Conservation (phyloP, 2,888 invertebrate species). For the Silvanus unidentatus region DNA sequence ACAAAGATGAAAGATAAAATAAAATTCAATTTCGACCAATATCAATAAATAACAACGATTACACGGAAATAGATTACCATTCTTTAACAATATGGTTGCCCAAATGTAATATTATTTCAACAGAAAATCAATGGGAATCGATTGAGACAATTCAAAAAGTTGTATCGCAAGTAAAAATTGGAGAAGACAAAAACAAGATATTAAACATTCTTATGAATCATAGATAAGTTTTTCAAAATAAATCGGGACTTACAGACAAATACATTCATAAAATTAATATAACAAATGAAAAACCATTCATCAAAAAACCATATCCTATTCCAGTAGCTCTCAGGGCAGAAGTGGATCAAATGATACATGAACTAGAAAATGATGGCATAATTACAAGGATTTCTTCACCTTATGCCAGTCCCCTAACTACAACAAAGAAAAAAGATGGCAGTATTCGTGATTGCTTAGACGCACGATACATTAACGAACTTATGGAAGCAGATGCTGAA, state of each 20-base stretch:
- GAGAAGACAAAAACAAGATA: neutral
- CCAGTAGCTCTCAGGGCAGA: neutral
- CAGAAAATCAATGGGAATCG: too few species aligned
- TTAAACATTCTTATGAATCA: neutral
- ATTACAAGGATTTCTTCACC: neutral
- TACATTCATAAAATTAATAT: neutral
- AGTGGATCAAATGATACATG: neutral
- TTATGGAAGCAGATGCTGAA: constrained; percentile 1
- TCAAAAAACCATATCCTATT: neutral
- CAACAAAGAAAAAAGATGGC: neutral
- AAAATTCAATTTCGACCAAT: too few species aligned
- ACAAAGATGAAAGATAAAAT: too few species aligned
- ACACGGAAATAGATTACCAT: too few species aligned
- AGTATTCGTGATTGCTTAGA: neutral
- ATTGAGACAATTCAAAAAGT: too few species aligned
- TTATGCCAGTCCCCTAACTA: neutral
- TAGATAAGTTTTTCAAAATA: neutral
- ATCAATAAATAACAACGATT: too few species aligned
- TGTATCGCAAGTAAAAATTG: neutral
- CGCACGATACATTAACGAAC: constrained; percentile 7
- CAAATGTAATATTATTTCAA: too few species aligned
- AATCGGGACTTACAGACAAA: neutral
- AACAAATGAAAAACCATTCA: neutral
- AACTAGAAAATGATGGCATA: neutral
- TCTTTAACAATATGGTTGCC: too few species aligned